Conservation (phyloP, 2,888 invertebrate species). For the Melieria crassipennis region DNA sequence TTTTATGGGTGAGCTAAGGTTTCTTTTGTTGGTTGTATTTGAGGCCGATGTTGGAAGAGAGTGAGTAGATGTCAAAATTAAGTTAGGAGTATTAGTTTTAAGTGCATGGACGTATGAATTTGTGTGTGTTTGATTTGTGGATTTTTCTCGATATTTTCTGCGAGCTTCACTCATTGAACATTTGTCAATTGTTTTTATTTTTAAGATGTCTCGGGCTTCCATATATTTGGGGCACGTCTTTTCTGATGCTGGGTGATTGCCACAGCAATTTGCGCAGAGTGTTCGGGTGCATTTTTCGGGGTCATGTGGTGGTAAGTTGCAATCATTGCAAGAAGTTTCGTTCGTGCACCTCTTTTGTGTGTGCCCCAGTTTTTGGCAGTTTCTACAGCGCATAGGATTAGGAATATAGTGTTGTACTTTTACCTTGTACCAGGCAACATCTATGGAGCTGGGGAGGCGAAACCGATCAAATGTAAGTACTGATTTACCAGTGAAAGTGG, state of each 20-base stretch:
- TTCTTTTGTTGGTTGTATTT: background rate
- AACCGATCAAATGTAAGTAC: slow-evolving; percentile 21
- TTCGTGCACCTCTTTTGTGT: slow-evolving; percentile 18
- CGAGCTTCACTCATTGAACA: slow-evolving; percentile 5
- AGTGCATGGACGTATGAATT: background rate
- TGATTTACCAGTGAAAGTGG: slow-evolving; percentile 8
- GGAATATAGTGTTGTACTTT: slow-evolving; percentile 10
- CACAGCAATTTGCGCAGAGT: slow-evolving; percentile 20
- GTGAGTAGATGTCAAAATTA: too few species aligned
- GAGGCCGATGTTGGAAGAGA: background rate
- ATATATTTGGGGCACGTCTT: slow-evolving; percentile 2
- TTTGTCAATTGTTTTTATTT: slow-evolving; percentile 15
- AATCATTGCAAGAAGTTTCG: background rate
- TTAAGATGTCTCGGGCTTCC: slow-evolving; percentile 7
- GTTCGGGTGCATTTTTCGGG: slow-evolving; percentile 12
- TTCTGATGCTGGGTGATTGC: slow-evolving; percentile 7
- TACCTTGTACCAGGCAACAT: slow-evolving; percentile 19
- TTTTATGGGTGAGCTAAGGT: background rate
- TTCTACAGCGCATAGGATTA: slow-evolving; percentile 14
- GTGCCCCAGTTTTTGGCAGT: slow-evolving; percentile 21
- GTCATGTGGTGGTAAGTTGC: slow-evolving; percentile 4
- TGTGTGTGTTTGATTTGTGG: background rate
- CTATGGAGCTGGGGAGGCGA: slow-evolving; percentile 1
- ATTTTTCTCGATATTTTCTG: slow-evolving; percentile 1
- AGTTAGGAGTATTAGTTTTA: background rate